These are phyloP conservation scores for Drosophila demipolita DNA, from an alignment of 2,888 invertebrate species.

Conservation along the genomic window DNA sequence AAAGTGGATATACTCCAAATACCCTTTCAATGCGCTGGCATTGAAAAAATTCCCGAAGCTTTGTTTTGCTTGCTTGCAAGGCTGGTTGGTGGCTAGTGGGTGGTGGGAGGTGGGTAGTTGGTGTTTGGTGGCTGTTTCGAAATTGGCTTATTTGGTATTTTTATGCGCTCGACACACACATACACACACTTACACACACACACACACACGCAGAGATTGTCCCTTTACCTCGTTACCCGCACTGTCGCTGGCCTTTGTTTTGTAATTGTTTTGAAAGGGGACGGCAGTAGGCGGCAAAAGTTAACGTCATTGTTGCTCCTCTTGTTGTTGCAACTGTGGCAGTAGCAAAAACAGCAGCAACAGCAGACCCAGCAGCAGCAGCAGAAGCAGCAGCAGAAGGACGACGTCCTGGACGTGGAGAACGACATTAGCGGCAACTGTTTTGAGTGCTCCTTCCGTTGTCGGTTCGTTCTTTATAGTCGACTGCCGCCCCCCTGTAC, in stretches of 20 bases:
- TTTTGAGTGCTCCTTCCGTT: constrained; percentile 79
- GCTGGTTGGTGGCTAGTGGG: not conserved
- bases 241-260: constrained; percentile 70
- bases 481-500: constrained; percentile 10
- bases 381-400: constrained; percentile 50
- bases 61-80: constrained; percentile 7
- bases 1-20: constrained; percentile 21
- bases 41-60: constrained; percentile 46
- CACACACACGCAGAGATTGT: constrained; percentile 20
- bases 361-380: constrained; percentile 10
- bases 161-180: constrained; percentile 56
- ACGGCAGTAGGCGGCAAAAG: constrained; percentile 74
- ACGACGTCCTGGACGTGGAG: constrained; percentile 59
- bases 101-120: constrained; percentile 28
- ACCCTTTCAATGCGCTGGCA: constrained; percentile 26
- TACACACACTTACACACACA: constrained; percentile 19
- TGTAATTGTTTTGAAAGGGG: constrained; percentile 75
- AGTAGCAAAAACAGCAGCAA: constrained; percentile 17
- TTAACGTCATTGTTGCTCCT: constrained; percentile 73
- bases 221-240: constrained; percentile 7
- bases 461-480: constrained; percentile 77
- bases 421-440: constrained; percentile 80
- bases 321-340: constrained; percentile 21
- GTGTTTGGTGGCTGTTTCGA: constrained; percentile 56
- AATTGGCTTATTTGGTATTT: constrained; percentile 81